These are phyloP conservation scores for Macrochelys suwanniensis DNA, from an alignment of 2,797 vertebrate genomes.

Conservation along the genomic window DNA sequence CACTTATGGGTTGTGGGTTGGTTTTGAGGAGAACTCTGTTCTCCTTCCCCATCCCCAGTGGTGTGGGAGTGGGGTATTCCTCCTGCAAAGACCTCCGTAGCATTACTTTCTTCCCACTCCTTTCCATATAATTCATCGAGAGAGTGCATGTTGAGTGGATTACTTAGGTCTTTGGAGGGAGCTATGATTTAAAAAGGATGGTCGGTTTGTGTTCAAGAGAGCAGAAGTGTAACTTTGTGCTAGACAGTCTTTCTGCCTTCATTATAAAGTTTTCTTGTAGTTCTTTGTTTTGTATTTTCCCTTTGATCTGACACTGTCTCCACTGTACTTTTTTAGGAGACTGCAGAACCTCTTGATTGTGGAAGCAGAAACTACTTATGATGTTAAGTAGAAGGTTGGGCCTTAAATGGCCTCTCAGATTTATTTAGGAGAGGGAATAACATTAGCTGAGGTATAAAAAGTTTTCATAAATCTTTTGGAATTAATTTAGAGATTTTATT, in stretches of 20 bases:
- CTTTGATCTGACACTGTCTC: background rate
- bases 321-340: background rate
- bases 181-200: background rate
- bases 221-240: background rate
- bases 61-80: background rate
- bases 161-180: background rate
- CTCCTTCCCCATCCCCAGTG: background rate
- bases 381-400: background rate
- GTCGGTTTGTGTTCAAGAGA: background rate
- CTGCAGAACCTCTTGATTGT: background rate
- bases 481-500: background rate
- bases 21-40: constrained; percentile 32
- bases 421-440: background rate
- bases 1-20: background rate
- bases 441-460: background rate
- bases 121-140: background rate
- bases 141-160: background rate
- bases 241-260: background rate
- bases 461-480: background rate
- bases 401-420: background rate
- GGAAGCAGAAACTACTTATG: background rate
- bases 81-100: background rate
- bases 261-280: background rate
- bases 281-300: background rate
- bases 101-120: constrained; percentile 16